A percentile compares a stretch with the other conserved stretches of the same genome.
Evolutionary conservation across 1,140 invertebrate species (phyloP).

Genomic region (Leptestheria dahalacensis): DNA sequence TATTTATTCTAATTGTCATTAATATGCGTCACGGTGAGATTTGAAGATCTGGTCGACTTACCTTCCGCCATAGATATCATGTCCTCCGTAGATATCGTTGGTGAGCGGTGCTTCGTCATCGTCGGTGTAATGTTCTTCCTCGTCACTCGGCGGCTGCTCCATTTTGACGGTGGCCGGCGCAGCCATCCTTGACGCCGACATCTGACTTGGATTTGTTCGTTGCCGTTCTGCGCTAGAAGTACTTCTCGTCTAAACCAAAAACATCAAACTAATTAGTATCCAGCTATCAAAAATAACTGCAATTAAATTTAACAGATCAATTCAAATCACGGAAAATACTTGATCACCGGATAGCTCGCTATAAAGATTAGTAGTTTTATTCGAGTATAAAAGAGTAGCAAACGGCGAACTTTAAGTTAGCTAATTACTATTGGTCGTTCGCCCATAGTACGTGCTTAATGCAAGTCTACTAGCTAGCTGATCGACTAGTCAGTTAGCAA

Average conservation of each 20-base stretch:
- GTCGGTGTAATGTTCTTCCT: slow-evolving; percentile 60
- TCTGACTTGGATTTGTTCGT: background rate
- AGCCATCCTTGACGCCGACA: slow-evolving; percentile 6
- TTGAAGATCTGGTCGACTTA: slow-evolving; percentile 31
- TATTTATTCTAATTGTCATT: background rate
- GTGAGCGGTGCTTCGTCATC: slow-evolving; percentile 67
- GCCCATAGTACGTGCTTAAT: too few relatives aligned
- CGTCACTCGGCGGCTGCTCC: slow-evolving; percentile 26
- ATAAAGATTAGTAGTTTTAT: too few relatives aligned
- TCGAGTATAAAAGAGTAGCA: too few relatives aligned
- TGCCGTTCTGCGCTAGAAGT: background rate
- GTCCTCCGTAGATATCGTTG: slow-evolving; percentile 63
- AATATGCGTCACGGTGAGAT: background rate
- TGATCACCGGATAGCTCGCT: too few relatives aligned
- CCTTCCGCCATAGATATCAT: slow-evolving; percentile 74
- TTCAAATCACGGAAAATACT: too few relatives aligned
- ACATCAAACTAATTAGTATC: background rate
- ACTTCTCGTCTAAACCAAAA: background rate
- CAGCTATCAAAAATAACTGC: background rate
- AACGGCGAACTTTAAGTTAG: too few relatives aligned
- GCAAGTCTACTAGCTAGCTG: too few relatives aligned
- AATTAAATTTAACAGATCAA: too few relatives aligned
- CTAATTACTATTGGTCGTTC: too few relatives aligned
- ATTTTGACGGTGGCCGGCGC: background rate
- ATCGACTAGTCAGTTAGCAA: too few relatives aligned